Conservation (phyloP, 2,797 vertebrate species). For the Anas flavirostris region DNA sequence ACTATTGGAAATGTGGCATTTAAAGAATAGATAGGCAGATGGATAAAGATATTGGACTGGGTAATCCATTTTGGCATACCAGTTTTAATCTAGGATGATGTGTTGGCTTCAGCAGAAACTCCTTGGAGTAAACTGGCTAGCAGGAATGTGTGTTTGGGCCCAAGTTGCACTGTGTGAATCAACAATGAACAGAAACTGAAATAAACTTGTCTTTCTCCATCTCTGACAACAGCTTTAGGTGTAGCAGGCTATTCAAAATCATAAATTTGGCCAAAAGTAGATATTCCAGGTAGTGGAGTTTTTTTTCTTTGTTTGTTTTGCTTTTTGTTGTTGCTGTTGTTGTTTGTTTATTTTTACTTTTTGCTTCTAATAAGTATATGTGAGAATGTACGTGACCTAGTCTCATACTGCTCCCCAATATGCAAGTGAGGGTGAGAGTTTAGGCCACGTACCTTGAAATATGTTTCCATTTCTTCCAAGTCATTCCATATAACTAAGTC, state of each 20-base stretch:
- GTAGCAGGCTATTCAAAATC: background rate
- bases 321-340: background rate
- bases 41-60: background rate
- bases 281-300: background rate
- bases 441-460: background rate
- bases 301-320: background rate
- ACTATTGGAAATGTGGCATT: background rate
- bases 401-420: background rate
- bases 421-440: background rate
- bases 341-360: background rate
- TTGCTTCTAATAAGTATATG: background rate
- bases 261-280: background rate
- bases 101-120: background rate
- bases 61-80: background rate
- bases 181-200: conserved; percentile 13
- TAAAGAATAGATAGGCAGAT: background rate
- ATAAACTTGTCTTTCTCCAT: background rate
- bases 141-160: background rate
- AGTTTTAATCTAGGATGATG: background rate
- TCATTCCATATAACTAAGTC: background rate
- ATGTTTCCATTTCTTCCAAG: background rate
- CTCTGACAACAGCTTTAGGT: background rate
- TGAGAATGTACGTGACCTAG: background rate
- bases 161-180: background rate
- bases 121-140: background rate